phyloP scores from a whole-genome alignment of 1,140 invertebrate genomes.

The Solenopsis invicta region DNA sequence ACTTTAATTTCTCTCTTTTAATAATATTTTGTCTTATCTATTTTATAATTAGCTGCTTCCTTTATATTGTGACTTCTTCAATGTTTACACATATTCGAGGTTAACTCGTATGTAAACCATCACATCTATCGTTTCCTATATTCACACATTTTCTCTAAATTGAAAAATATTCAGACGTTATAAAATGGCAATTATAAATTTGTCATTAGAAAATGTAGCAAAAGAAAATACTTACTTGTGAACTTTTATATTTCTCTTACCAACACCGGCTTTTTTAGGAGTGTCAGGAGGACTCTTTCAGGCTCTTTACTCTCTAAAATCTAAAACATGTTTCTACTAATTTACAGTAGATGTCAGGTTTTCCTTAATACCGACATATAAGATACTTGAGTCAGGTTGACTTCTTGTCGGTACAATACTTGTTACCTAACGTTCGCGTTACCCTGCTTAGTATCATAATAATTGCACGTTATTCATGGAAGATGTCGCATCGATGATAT shows the following conservation, averaged over 20 bases:
- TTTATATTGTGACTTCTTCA: not conserved
- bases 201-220: not conserved
- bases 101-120: not conserved
- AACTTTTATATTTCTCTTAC: not conserved
- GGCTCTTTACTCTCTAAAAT: not conserved
- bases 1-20: not conserved
- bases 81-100: slow-evolving; percentile 27
- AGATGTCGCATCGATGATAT: slow-evolving; percentile 25
- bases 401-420: not conserved
- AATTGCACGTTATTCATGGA: not conserved
- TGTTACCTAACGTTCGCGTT: not conserved
- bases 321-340: not conserved
- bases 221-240: not conserved
- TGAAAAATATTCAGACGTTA: not conserved
- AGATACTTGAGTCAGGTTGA: not conserved
- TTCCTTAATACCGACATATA: not conserved
- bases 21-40: not conserved
- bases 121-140: not conserved
- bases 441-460: not conserved
- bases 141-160: not conserved
- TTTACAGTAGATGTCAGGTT: not conserved
- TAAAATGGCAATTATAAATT: slow-evolving; percentile 6
- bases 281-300: too few relatives aligned
- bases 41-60: not conserved
- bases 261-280: not conserved